A percentile compares a stretch with the other conserved stretches of the same genome.
phyloP scores from a whole-genome alignment of 2,113 vertebrate genomes.

The Triplophysa rosa region DNA sequence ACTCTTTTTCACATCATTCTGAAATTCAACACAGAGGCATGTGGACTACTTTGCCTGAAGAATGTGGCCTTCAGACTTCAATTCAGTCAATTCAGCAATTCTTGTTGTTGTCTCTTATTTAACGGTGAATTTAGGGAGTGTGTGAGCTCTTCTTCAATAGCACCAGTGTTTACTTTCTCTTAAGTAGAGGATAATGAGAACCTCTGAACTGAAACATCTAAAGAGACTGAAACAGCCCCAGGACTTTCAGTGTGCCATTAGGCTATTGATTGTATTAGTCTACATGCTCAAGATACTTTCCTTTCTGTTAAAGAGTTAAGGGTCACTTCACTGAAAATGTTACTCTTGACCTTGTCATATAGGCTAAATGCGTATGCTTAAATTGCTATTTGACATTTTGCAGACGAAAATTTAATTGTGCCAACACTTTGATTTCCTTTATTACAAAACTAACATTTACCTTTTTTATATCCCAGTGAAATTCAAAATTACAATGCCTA shows the following conservation, averaged over 20 bases:
- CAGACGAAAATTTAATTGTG: too few relatives aligned
- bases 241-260: neutral
- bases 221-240: neutral
- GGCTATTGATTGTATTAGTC: neutral
- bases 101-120: constrained; percentile 2
- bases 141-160: neutral
- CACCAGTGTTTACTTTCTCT: neutral
- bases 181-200: constrained; percentile 5
- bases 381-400: too few relatives aligned
- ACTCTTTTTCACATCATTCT: neutral
- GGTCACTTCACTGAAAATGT: too few relatives aligned
- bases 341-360: too few relatives aligned
- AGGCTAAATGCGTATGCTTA: too few relatives aligned
- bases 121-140: neutral
- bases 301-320: neutral
- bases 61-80: neutral
- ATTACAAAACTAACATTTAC: too few relatives aligned
- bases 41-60: neutral
- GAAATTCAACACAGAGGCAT: neutral
- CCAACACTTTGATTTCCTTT: too few relatives aligned
- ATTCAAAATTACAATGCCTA: too few relatives aligned
- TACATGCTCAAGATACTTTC: neutral
- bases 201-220: constrained; percentile 11
- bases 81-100: neutral
- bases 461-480: too few relatives aligned